Percentiles rank a stretch among this genome's conserved stretches.
phyloP scores from a whole-genome alignment of 64 coral and sea anemone species.

The Stichodactyla helianthus region DNA sequence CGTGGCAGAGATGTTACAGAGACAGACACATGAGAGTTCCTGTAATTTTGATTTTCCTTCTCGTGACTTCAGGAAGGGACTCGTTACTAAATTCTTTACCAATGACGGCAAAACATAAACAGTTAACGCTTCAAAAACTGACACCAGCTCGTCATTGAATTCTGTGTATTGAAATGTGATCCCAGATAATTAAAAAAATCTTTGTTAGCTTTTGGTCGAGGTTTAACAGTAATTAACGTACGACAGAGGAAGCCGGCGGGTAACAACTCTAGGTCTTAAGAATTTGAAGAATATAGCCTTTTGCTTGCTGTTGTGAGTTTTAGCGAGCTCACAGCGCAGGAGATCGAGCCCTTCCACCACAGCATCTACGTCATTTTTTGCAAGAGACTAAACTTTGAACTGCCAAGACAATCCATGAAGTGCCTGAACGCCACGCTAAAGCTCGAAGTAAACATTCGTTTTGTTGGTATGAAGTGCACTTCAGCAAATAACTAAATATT shows the following conservation, averaged over 20 bases:
- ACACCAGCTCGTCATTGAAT: conserved; percentile 22
- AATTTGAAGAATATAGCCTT: conserved; percentile 40
- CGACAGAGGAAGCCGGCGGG: conserved; percentile 74
- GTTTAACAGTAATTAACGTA: conserved; percentile 89
- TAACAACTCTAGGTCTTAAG: conserved; percentile 31
- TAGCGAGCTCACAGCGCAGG: neutral
- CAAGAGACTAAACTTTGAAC: neutral
- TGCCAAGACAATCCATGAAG: neutral
- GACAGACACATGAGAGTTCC: neutral
- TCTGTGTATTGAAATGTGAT: conserved; percentile 80
- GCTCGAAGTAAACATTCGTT: conserved; percentile 31
- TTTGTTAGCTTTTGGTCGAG: conserved; percentile 91
- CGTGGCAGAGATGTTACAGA: conserved; percentile 1
- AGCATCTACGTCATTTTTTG: neutral
- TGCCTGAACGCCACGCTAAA: conserved; percentile 14
- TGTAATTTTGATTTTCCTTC: conserved; percentile 6
- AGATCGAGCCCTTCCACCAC: neutral
- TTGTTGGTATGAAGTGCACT: conserved; percentile 39
- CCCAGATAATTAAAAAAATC: conserved; percentile 97
- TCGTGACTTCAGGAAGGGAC: conserved; percentile 20
- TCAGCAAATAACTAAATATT: conserved; percentile 57
- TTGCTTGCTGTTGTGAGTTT: neutral
- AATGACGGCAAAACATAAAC: conserved; percentile 25
- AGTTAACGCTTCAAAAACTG: conserved; percentile 24
- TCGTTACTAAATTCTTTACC: conserved; percentile 26